Base-by-base conservation (phyloP, 2,888 invertebrate species). In the Odontocolon sp. region DNA sequence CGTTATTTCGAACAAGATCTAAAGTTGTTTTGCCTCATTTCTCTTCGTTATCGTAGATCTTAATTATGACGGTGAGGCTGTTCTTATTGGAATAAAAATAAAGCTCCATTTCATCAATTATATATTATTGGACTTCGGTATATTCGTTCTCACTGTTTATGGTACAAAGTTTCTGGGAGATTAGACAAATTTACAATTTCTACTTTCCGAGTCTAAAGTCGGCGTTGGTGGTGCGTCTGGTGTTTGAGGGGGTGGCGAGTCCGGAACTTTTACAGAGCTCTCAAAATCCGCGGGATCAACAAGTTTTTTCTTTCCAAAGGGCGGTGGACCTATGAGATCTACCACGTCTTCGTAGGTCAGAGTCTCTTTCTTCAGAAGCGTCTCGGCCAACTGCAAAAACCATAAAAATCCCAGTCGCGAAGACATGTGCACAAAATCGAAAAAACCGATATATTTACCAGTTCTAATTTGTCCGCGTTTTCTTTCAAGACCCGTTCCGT, bases 281-380 rank as follows among this genome's bases (percentile, higher is more conserved):
- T 97, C 96, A 87, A 96, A 96, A 83, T 97, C 96, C 0, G 95
- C 93, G 0, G 95, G 94, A 78, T 96, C 96, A 40, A 97, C 93
- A 67, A 95, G 91, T 67, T 93, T 93, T 85, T 95, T 96, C 67
- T 93, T 92, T 0, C 95, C 95, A 61, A 93, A 93, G 0, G 96
- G 95, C 0, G 99, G 98, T 1, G 97, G 96, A 0, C 99, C 99
- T 78, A 99, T 94, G 54, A 99, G 92, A 5, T 91, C 90, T 85
- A 96, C 95, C 1, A 99, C 95, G 84, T 99, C 97, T 76, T 97
- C 95, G 88, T 97, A 97, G 86, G 95, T 96, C 3, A 99, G 91
- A 0, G 99, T 97, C 92, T 99, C 99, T 86, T 95, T 96, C 86
- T 96, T 95, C 21, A 99, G 87, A 23, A 99, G 92, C 9, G 94